A percentile compares a stretch with the other conserved stretches of the same genome.
Evolutionary conservation across 2,113 vertebrate species (phyloP).

Genomic region (Scalopus aquaticus): DNA sequence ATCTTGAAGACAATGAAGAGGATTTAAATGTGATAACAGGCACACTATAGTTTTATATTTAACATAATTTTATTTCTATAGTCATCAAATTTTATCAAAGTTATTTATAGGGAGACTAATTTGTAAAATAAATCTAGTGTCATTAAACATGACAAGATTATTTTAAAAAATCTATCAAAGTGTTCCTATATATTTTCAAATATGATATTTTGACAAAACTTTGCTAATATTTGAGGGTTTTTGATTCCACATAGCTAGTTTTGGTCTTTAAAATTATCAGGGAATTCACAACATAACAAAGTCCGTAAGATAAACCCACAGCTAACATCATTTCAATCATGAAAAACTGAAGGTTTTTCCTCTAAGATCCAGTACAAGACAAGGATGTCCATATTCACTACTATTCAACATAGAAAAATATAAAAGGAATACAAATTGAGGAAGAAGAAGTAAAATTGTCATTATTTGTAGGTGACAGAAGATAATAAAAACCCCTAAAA

Average conservation of each 20-base stretch:
- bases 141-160: not conserved
- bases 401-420: too few species aligned
- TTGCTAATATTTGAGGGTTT: not conserved
- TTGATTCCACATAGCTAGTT: not conserved
- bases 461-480: too few species aligned
- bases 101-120: not conserved
- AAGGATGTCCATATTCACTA: too few species aligned
- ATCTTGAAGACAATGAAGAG: not conserved
- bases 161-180: not conserved
- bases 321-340: too few species aligned
- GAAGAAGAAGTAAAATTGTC: too few species aligned
- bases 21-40: not conserved
- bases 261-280: not conserved
- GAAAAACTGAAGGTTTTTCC: too few species aligned
- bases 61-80: not conserved
- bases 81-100: not conserved
- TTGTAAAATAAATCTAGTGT: not conserved
- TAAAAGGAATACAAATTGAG: too few species aligned
- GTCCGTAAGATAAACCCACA: too few species aligned
- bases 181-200: not conserved
- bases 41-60: not conserved
- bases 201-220: not conserved
- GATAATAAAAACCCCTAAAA: too few species aligned
- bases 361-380: too few species aligned
- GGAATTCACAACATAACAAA: too few species aligned